Evolutionary conservation across 2,113 vertebrate genomes (phyloP).

Genomic region (Lates calcarifer): DNA sequence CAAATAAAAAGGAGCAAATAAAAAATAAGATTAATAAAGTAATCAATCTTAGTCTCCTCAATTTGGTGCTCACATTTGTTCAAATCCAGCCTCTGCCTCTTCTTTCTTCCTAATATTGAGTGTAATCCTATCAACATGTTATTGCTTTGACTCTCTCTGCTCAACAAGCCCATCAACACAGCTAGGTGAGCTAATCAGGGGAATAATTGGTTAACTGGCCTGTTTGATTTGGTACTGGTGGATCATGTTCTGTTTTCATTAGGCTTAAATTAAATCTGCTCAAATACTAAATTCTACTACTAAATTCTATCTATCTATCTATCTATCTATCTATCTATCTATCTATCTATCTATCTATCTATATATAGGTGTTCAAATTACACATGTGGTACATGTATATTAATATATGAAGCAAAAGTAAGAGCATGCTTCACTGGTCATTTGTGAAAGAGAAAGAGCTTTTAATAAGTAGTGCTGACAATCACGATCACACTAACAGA

Average conservation of each 20-base stretch:
- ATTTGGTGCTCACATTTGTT: neutral
- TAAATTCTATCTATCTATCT: no score
- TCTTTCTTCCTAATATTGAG: conserved; percentile 21
- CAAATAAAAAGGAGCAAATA: no score
- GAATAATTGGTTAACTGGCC: conserved; percentile 46
- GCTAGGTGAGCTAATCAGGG: conserved; percentile 41
- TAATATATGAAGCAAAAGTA: no score
- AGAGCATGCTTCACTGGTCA: no score
- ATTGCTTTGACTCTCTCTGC: conserved; percentile 54
- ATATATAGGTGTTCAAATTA: neutral
- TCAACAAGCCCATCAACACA: conserved; percentile 48
- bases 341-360: no score
- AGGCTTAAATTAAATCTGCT: conserved; percentile 7
- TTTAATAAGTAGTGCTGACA: no score
- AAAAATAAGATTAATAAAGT: neutral
- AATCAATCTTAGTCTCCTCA: neutral
- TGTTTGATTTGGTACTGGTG: conserved; percentile 27
- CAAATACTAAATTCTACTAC: no score
- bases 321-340: neutral
- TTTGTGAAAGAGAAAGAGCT: no score
- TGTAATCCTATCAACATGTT: conserved; percentile 53
- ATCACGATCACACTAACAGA: no score
- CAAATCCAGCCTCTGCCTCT: neutral
- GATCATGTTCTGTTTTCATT: conserved; percentile 47
- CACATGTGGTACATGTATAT: neutral